These are phyloP conservation scores for Tiaroga cobitis DNA, from an alignment of 2,797 vertebrate species.

Conservation along the genomic window DNA sequence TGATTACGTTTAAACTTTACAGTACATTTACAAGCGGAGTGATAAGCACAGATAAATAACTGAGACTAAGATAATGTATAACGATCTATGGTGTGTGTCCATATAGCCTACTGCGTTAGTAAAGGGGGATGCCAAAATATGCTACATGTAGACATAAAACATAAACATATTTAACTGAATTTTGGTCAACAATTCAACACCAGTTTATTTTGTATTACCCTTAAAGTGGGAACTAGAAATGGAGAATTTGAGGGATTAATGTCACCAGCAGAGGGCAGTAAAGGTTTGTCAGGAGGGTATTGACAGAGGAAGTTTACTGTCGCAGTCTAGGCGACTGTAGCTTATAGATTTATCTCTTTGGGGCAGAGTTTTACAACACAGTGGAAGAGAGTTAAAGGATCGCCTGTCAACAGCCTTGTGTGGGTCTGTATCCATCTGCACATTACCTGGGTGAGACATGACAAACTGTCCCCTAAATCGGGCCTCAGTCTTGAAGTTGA, in stretches of 20 bases:
- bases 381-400: background rate
- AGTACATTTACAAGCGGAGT: background rate
- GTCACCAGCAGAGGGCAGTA: conserved; percentile 13
- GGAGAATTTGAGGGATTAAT: background rate
- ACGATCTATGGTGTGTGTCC: too few species aligned
- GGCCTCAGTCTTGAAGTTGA: conserved; percentile 83
- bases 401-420: conserved; percentile 24
- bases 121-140: background rate
- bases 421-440: background rate
- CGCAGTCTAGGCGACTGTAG: background rate
- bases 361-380: background rate
- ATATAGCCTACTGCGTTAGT: background rate
- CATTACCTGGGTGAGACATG: conserved; percentile 83
- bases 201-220: too few species aligned
- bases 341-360: background rate
- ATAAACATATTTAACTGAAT: background rate
- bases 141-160: background rate
- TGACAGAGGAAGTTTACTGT: background rate
- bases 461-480: conserved; percentile 84
- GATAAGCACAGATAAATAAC: background rate
- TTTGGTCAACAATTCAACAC: background rate
- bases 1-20: background rate
- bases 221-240: background rate
- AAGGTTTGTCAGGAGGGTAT: background rate
- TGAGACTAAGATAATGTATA: background rate